These are phyloP conservation scores for Axinella damicornis DNA, from an alignment of 37 sponge, comb jelly and placozoan genomes.

Conservation along the genomic window DNA sequence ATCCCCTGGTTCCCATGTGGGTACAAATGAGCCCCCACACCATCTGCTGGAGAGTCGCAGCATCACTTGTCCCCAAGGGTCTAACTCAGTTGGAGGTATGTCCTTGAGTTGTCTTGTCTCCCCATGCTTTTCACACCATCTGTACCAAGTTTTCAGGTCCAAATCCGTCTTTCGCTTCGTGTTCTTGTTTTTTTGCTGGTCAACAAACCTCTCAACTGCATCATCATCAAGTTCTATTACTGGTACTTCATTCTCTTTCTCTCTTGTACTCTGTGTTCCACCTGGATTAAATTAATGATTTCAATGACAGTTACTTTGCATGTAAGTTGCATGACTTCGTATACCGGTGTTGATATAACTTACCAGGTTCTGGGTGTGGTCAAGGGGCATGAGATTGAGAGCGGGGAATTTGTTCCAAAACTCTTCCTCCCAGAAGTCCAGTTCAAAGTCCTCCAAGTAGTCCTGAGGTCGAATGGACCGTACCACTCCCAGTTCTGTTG, in stretches of 20 bases:
- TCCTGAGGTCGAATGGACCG: no score
- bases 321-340: no score
- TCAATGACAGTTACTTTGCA: no score
- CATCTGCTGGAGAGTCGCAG: neutral
- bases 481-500: no score
- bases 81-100: neutral
- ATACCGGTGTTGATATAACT: no score
- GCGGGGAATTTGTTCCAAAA: no score
- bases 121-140: neutral
- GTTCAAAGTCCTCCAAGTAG: no score
- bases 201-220: neutral
- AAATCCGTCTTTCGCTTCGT: neutral
- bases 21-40: constrained; percentile 1
- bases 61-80: neutral
- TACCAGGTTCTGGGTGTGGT: no score
- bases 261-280: neutral
- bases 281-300: neutral
- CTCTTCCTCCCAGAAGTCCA: no score
- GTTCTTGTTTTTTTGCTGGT: constrained; percentile 6
- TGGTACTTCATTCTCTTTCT: neutral
- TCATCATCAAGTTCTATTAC: neutral
- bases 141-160: constrained; percentile 19
- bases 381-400: no score
- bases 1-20: no score
- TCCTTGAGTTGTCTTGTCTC: constrained; percentile 9